These are phyloP conservation scores for Perca flavescens DNA, from an alignment of 2,113 vertebrate species.

Conservation along the genomic window DNA sequence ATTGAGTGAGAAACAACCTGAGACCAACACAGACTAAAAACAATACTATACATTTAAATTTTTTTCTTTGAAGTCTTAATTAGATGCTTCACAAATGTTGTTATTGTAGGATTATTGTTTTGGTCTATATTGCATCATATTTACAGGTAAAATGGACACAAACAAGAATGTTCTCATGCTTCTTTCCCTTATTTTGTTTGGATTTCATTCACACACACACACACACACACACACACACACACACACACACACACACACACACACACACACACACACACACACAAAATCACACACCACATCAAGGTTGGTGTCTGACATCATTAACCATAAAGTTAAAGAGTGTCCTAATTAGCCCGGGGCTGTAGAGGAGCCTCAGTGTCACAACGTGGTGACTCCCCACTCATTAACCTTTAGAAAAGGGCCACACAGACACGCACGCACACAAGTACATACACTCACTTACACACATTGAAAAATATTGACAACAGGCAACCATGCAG, in stretches of 20 bases:
- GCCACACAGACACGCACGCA: slow-evolving; percentile 30
- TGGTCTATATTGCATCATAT: no score
- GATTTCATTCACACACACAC: slow-evolving; percentile 20
- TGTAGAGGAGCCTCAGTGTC: slow-evolving; percentile 16
- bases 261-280: slow-evolving; percentile 34
- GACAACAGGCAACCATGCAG: slow-evolving; percentile 21
- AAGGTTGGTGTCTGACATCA: slow-evolving; percentile 58
- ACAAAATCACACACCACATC: slow-evolving; percentile 12
- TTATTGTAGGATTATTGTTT: no score
- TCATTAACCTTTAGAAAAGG: slow-evolving; percentile 74
- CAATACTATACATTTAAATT: background rate
- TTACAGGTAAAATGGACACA: background rate
- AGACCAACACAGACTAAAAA: no score
- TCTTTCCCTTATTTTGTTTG: background rate
- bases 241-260: no score
- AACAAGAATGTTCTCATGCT: background rate
- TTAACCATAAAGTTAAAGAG: slow-evolving; percentile 62
- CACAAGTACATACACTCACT: slow-evolving; percentile 16
- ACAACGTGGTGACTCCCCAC: slow-evolving; percentile 52
- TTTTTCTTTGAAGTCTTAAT: background rate
- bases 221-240: slow-evolving; percentile 17
- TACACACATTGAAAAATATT: background rate
- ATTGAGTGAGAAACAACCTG: background rate
- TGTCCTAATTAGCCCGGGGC: slow-evolving; percentile 71
- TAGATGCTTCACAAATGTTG: background rate